Base-by-base conservation (phyloP, 2,888 invertebrate species). In the Nomada fabriciana region DNA sequence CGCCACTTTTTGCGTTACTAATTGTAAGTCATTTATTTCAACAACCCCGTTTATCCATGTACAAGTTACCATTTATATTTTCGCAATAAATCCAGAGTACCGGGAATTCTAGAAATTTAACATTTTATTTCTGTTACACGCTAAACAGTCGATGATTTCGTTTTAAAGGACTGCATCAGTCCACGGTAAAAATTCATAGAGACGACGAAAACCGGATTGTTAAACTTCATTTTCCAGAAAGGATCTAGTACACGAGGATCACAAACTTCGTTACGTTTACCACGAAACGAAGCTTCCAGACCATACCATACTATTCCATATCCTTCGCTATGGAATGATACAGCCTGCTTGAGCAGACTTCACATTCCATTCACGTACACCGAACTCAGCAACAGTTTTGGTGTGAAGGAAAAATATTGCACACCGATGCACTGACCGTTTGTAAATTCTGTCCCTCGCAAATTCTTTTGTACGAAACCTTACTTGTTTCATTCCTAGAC, bases 341-440 rank as follows among this genome's bases (percentile, higher is more conserved):
- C 64, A 50, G 61, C 68, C 53, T 71, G 74, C 70, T 61, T 65
- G 61, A 60, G 61, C 50, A 57, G 74, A 79, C 73, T 70, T 71
- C 60, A 50, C 71, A 73, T 72, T 79, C 72, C 57, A 64, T 61
- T 65, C 64, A 70, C 67, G 81, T 77, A 69, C 75, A 36, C 59
- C 67, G 76, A 65, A 65, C 52, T 57, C 36, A 29, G 50, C n/a
- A 52, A 53, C 36, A 25, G 23, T 20, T 67, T 67, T 15, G 65
- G n/a, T 11, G 29, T 57, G 25, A 15, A 57, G 15, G 57, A 57
- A 57, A 57, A 57, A 25, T 15, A 13, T 15, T 25, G 25, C 57
- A 25, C 25, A 5, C 15, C 3, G 11, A 23, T 57, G 29, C 18
- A 36, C 29, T 18, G 29, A 29, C 18, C 10, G 29, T 36, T 9